phyloP scores from a whole-genome alignment of 2,797 vertebrate genomes.

The Hydrocynus forskahlii region DNA sequence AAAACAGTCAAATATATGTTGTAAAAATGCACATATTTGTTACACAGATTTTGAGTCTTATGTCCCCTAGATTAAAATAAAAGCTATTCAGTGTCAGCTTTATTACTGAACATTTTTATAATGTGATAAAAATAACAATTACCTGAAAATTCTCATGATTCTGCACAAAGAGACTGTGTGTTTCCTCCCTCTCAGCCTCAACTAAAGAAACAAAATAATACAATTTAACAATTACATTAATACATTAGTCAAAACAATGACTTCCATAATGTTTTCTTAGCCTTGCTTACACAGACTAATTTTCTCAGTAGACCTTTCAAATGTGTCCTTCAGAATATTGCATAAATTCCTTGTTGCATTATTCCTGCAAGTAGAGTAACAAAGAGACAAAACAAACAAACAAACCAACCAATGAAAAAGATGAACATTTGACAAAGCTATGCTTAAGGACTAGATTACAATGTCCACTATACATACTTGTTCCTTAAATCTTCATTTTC shows the following conservation, averaged over 20 bases:
- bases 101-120: not conserved
- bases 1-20: not conserved
- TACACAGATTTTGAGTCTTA: not conserved
- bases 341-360: constrained; percentile 87
- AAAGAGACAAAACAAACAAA: constrained; percentile 9
- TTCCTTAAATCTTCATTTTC: constrained; percentile 90
- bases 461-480: constrained; percentile 79
- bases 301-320: constrained; percentile 85
- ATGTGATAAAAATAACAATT: constrained; percentile 29
- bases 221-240: not conserved
- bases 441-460: constrained; percentile 1
- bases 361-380: constrained; percentile 74
- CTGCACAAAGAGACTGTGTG: constrained; percentile 82
- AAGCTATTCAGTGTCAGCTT: not conserved
- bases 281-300: constrained; percentile 86
- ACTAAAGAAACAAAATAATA: constrained; percentile 74
- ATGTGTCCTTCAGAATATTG: constrained; percentile 89
- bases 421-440: not conserved
- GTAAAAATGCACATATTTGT: not conserved
- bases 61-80: not conserved
- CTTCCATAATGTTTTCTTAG: not conserved
- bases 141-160: constrained; percentile 85
- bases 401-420: too few species aligned
- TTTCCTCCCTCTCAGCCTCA: constrained; percentile 92
- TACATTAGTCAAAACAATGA: not conserved